phyloP scores from a whole-genome alignment of 2,113 vertebrate species.

The Sapajus apella region DNA sequence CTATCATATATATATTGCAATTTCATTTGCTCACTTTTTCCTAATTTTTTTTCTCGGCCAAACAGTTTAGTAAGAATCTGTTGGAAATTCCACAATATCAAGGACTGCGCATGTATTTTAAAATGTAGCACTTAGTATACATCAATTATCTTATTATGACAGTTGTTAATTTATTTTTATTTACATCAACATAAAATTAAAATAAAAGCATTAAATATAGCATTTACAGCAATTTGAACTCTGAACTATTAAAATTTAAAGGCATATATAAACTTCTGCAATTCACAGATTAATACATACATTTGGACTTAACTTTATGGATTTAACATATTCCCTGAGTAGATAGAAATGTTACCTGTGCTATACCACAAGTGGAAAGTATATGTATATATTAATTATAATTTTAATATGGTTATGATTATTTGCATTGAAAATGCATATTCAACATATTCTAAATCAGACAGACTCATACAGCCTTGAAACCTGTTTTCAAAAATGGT shows the following conservation, averaged over 20 bases:
- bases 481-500: neutral
- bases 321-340: neutral
- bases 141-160: neutral
- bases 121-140: neutral
- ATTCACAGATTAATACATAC: neutral
- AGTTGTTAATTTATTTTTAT: constrained; percentile 7
- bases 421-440: neutral
- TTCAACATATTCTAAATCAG: neutral
- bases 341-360: neutral
- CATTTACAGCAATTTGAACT: neutral
- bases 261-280: neutral
- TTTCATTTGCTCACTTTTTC: neutral
- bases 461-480: neutral
- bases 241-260: neutral
- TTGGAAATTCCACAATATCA: neutral
- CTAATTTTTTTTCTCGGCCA: neutral
- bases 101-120: neutral
- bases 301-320: neutral
- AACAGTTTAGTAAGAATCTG: neutral
- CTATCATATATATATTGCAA: neutral
- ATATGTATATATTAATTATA: neutral
- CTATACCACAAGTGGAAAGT: neutral
- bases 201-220: neutral
- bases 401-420: neutral
- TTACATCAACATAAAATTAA: neutral